These are phyloP conservation scores for Philotrypesis tridentata DNA, from an alignment of 1,140 invertebrate species.

Conservation along the genomic window DNA sequence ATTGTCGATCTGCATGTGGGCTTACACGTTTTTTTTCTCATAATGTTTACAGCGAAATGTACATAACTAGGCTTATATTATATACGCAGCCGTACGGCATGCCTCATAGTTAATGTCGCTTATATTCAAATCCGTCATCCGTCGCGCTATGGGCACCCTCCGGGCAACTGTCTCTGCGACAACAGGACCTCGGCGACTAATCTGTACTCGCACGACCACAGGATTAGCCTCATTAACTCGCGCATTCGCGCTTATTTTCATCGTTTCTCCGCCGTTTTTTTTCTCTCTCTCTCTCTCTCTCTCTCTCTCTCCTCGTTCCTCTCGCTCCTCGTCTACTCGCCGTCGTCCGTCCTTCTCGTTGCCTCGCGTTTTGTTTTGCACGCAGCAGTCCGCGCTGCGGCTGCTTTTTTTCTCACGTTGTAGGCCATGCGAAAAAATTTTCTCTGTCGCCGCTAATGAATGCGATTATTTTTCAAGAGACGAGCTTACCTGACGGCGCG, in stretches of 20 bases:
- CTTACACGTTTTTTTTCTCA: too few species aligned
- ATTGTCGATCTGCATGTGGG: too few species aligned
- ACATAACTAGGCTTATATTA: too few species aligned
- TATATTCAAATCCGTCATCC: neutral
- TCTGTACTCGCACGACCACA: slow-evolving; percentile 58
- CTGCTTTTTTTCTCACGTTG: slow-evolving; percentile 39
- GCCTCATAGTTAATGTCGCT: neutral
- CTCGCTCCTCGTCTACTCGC: neutral
- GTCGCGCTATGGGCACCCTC: neutral
- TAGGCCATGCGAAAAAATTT: slow-evolving; percentile 39
- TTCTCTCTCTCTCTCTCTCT: neutral
- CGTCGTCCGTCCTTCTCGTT: neutral
- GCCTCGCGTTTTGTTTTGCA: slow-evolving; percentile 13
- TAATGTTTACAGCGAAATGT: too few species aligned
- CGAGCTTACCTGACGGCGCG: slow-evolving; percentile 9
- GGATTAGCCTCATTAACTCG: slow-evolving; percentile 72
- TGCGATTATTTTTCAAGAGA: slow-evolving; percentile 39
- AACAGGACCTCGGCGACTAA: slow-evolving; percentile 60
- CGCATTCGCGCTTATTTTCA: slow-evolving; percentile 38
- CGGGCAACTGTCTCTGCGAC: slow-evolving; percentile 42
- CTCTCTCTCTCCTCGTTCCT: too few species aligned
- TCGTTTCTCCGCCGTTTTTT: slow-evolving; percentile 39
- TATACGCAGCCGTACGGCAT: too few species aligned
- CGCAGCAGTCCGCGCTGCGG: neutral
- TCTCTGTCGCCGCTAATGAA: slow-evolving; percentile 26